These are phyloP conservation scores for Psylliodes chrysocephalus DNA, from an alignment of 2,888 invertebrate species.

Conservation along the genomic window DNA sequence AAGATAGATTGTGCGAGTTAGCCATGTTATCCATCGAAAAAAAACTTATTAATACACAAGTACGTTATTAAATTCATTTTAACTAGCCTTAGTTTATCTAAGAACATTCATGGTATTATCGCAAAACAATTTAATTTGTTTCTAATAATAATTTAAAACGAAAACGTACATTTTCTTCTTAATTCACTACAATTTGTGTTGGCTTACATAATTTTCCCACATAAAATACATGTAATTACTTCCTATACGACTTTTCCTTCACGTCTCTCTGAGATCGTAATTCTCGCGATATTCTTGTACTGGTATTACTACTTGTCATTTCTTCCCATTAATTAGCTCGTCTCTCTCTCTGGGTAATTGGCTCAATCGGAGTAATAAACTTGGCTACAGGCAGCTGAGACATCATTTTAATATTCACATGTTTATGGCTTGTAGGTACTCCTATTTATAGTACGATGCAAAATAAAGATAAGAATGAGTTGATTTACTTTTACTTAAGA, in stretches of 20 bases:
- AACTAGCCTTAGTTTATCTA: too few relatives aligned
- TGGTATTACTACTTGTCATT: constrained; percentile 34
- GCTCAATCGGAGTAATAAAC: constrained; percentile 34
- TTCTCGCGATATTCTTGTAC: constrained; percentile 20
- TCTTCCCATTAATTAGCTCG: constrained; percentile 37
- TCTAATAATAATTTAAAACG: too few relatives aligned
- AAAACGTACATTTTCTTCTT: too few relatives aligned
- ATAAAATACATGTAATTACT: constrained; percentile 29
- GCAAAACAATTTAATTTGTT: too few relatives aligned
- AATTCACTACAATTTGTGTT: neutral
- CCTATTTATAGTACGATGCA: too few relatives aligned
- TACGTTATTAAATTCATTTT: too few relatives aligned
- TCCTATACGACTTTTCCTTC: constrained; percentile 22
- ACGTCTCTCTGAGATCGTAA: constrained; percentile 4
- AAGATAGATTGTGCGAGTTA: too few relatives aligned
- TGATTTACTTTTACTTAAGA: too few relatives aligned
- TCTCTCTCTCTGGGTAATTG: constrained; percentile 32
- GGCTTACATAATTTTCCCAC: constrained; percentile 28
- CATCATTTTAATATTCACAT: neutral
- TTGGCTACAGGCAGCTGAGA: constrained; percentile 9
- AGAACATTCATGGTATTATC: too few relatives aligned
- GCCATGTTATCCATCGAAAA: too few relatives aligned
- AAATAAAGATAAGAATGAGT: too few relatives aligned
- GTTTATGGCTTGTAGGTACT: neutral
- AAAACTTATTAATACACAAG: too few relatives aligned